phyloP scores from a whole-genome alignment of 53 echinoderm and acorn worm genomes.

The Paelopatides confundens region DNA sequence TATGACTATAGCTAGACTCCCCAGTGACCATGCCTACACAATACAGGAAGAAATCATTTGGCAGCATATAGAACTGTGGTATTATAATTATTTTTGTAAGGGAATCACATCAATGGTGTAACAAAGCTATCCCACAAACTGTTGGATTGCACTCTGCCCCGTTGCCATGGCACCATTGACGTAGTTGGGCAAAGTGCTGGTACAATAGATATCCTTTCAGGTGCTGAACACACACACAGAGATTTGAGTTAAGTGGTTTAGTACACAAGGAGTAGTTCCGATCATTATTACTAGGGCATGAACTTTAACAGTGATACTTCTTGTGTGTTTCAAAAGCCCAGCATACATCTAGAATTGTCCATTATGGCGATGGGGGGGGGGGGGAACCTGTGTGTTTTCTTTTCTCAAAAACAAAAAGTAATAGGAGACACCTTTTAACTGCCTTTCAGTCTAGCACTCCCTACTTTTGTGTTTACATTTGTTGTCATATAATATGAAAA shows the following conservation, averaged over 20 bases:
- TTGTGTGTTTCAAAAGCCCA: too few relatives aligned
- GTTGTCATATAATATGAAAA: too few relatives aligned
- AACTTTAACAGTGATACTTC: too few relatives aligned
- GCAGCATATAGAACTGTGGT: not conserved
- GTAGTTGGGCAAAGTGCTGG: slow-evolving; percentile 41
- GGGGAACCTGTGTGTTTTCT: too few relatives aligned
- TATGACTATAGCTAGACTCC: too few relatives aligned
- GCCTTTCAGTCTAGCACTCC: too few relatives aligned
- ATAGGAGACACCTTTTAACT: too few relatives aligned
- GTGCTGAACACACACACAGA: slow-evolving; percentile 18
- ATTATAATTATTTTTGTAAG: not conserved
- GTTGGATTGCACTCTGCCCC: slow-evolving; percentile 30
- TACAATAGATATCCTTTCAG: slow-evolving; percentile 29
- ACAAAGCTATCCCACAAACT: not conserved
- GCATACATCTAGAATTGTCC: too few relatives aligned
- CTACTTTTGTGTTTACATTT: too few relatives aligned
- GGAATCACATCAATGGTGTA: not conserved
- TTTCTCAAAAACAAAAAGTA: too few relatives aligned
- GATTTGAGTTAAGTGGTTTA: slow-evolving; percentile 34
- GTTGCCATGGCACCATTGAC: slow-evolving; percentile 44
- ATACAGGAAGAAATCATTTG: not conserved
- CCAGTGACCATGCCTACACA: not conserved
- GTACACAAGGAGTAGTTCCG: not conserved
- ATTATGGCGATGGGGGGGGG: too few relatives aligned
- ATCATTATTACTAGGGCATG: not conserved